Evolutionary conservation across 1,140 invertebrate species (phyloP).

Genomic region (Drosophila sulfurigaster): DNA sequence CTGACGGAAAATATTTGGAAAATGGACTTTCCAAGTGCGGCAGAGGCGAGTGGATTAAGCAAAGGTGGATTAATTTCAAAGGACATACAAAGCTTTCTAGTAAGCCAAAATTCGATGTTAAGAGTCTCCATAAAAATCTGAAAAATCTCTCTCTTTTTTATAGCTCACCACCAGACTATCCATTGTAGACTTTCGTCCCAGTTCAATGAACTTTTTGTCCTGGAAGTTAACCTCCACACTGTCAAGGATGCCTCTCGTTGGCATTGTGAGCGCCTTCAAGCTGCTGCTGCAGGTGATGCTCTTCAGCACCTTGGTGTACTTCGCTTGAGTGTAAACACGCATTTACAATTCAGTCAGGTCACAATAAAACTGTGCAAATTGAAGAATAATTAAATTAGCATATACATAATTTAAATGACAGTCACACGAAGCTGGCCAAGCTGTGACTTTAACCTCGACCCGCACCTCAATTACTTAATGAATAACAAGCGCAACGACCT

Average conservation of each 20-base stretch:
- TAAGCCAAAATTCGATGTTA: not conserved
- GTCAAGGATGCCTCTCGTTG: not conserved
- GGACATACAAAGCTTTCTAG: conserved; percentile 22
- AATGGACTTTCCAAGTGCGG: not conserved
- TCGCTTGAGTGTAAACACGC: conserved; percentile 5
- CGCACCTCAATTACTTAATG: conserved; percentile 76
- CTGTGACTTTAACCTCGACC: conserved; percentile 31
- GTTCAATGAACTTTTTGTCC: conserved; percentile 14
- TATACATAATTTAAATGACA: conserved; percentile 74
- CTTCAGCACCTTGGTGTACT: conserved; percentile 13
- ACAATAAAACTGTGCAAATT: conserved; percentile 68
- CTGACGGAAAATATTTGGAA: conserved; percentile 33
- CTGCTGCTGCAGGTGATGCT: conserved; percentile 33
- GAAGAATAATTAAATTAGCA: conserved; percentile 78
- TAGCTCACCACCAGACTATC: conserved; percentile 13
- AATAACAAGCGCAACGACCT: conserved; percentile 54
- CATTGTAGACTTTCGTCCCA: not conserved
- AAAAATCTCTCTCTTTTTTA: not conserved
- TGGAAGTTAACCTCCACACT: not conserved
- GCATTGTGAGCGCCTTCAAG: conserved; percentile 21
- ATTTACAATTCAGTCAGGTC: conserved; percentile 36
- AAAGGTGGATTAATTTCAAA: not conserved
- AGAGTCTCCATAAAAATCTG: not conserved
- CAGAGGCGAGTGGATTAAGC: not conserved
- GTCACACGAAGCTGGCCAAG: conserved; percentile 25